Conservation (phyloP, 2,113 vertebrate genomes). For the Actinemys pallida region DNA sequence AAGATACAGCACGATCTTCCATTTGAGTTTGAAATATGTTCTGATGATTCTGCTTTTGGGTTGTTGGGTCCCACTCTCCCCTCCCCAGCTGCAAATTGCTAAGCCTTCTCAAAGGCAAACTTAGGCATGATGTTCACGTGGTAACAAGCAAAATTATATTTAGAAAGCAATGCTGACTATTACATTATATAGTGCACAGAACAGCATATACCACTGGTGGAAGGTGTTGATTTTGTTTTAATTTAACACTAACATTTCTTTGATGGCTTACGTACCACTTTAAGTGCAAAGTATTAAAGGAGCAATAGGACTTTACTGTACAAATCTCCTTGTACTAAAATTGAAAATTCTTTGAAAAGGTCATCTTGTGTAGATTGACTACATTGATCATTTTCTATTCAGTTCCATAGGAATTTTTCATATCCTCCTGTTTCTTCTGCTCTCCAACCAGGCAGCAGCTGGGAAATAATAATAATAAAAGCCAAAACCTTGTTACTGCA, state of each 20-base stretch:
- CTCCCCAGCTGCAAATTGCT: background rate
- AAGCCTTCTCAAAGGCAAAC: background rate
- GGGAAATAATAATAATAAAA: background rate
- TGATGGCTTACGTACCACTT: conserved; percentile 10
- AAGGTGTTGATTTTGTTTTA: background rate
- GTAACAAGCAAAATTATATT: background rate
- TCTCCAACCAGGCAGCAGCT: background rate
- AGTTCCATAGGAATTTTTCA: background rate
- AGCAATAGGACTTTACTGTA: background rate
- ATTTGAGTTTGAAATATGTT: background rate
- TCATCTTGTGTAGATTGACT: background rate
- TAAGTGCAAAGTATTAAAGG: conserved; percentile 4
- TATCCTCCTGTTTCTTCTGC: background rate
- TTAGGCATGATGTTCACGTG: background rate
- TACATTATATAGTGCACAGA: background rate
- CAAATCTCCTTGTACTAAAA: background rate
- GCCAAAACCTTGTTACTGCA: background rate
- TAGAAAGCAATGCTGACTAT: background rate
- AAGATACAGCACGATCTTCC: background rate
- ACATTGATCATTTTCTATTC: background rate
- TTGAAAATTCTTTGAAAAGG: background rate
- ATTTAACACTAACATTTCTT: conserved; percentile 16
- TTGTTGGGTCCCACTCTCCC: background rate
- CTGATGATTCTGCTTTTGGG: fast-evolving
- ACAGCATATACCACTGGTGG: background rate